Evolutionary conservation across 2,113 vertebrate genomes (phyloP), one percentile per base, ranked within the genome.

Genomic region (Cyanocitta stelleri): DNA sequence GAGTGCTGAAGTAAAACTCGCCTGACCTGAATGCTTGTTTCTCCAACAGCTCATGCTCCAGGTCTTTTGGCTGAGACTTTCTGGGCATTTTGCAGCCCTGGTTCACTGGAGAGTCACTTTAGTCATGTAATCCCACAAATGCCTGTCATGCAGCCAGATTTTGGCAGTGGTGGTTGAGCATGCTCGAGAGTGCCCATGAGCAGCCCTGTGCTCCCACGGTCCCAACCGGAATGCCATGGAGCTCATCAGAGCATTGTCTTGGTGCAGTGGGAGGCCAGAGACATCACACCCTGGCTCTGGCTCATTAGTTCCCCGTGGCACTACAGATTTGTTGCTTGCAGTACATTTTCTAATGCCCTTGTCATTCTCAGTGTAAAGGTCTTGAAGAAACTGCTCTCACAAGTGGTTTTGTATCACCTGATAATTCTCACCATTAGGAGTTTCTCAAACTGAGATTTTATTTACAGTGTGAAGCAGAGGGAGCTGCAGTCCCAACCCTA

Each of bases 1-100:
- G 75, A 90, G 78, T 59, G 55, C 75, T 77, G 51, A 83, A 93
- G 82, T 63, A 86, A 88, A 87, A 86, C 61, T 85, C 69, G 78
- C 73, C 90, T 92, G 49, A 87, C 16, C 29, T 26, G 69, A 59
- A 61, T 85, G 83, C 63, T 37, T 93, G 61, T 61, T 81, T 92
- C 75, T 63, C 37, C 69, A 88, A 26, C 16, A 72, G 56, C 78
- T 39, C 33, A 55, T 48, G 29, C 37, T 85, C 35, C 46, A 44
- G 13, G 5, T 16, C 63, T 61, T 96, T 91, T 90, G 67, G 21
- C 71, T 46, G 61, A 94, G 61, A n/a, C 13, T 92, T 77, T 61
- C 56, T 56, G 92, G 73, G 49, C 15, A 7, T 85, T 95, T 92
- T 89, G 44, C 52, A 81, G 32, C 18, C 29, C 55, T 41, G 9